These are phyloP conservation scores for Cataglyphis albicans DNA, from an alignment of 2,888 invertebrate genomes.

Conservation along the genomic window DNA sequence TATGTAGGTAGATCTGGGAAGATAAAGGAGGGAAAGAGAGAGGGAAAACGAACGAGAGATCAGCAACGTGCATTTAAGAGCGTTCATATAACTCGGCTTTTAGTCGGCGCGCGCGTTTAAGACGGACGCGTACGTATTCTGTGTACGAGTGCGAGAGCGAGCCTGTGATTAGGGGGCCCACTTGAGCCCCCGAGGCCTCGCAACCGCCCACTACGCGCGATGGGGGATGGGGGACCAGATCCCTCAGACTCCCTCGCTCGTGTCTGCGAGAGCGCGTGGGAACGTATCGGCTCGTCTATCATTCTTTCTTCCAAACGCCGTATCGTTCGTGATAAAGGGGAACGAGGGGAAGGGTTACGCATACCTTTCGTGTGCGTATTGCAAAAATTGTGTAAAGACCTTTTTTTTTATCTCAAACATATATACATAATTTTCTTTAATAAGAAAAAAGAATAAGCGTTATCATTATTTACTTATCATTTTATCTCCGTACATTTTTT, in stretches of 20 bases:
- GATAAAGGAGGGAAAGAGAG: constrained; percentile 3
- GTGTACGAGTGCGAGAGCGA: constrained; percentile 74
- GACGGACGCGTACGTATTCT: constrained; percentile 69
- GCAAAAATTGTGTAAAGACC: neutral
- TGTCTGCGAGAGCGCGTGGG: constrained; percentile 80
- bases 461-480: neutral
- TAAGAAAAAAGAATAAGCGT: neutral
- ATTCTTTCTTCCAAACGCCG: constrained; percentile 59
- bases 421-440: neutral
- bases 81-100: constrained; percentile 75
- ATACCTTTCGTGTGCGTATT: neutral
- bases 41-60: constrained; percentile 35
- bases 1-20: neutral
- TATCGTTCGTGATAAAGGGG: constrained; percentile 7
- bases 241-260: constrained; percentile 56
- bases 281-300: constrained; percentile 84
- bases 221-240: constrained; percentile 54
- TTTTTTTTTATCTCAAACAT: neutral
- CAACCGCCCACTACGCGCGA: constrained; percentile 82
- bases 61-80: constrained; percentile 76
- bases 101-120: constrained; percentile 72
- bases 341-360: neutral
- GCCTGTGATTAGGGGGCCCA: constrained; percentile 83
- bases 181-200: constrained; percentile 76
- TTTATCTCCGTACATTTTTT: neutral